phyloP scores from a whole-genome alignment of 2,113 vertebrate genomes.

The Kobus ellipsiprymnus region DNA sequence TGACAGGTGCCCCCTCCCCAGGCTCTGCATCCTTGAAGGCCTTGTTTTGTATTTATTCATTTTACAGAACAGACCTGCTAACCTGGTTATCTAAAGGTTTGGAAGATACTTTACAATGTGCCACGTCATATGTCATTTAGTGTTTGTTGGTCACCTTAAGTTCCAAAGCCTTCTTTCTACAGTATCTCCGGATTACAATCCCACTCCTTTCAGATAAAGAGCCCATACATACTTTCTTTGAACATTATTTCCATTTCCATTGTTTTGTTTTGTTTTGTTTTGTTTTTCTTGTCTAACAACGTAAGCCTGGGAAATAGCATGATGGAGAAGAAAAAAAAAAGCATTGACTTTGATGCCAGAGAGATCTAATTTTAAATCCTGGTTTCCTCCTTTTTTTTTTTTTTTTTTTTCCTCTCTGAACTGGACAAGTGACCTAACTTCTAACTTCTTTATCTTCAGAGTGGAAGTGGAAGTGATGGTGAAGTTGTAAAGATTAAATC shows the following conservation, averaged over 20 bases:
- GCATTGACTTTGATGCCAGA: not conserved
- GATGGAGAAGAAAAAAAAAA: not conserved
- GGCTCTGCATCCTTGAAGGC: not conserved
- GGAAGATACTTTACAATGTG: not conserved
- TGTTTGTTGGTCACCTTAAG: not conserved
- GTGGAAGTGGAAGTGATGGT: not conserved
- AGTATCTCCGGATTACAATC: not conserved
- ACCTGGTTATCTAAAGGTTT: not conserved
- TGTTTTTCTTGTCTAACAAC: not conserved
- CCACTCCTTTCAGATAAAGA: not conserved
- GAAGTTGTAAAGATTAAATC: not conserved
- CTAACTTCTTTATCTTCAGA: not conserved
- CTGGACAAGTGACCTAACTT: not conserved
- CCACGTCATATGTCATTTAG: not conserved
- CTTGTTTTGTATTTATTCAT: not conserved
- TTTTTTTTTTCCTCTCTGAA: not conserved
- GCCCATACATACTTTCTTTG: not conserved
- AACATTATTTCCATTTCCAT: not conserved
- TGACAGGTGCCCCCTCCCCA: not conserved
- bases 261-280: not conserved
- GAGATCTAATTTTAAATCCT: conserved; percentile 5
- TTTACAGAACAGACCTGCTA: not conserved
- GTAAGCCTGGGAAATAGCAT: not conserved
- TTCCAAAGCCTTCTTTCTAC: not conserved
- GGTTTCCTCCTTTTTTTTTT: not conserved